Base-by-base conservation (phyloP, 2,888 invertebrate species). In the Diarsia brunnea region DNA sequence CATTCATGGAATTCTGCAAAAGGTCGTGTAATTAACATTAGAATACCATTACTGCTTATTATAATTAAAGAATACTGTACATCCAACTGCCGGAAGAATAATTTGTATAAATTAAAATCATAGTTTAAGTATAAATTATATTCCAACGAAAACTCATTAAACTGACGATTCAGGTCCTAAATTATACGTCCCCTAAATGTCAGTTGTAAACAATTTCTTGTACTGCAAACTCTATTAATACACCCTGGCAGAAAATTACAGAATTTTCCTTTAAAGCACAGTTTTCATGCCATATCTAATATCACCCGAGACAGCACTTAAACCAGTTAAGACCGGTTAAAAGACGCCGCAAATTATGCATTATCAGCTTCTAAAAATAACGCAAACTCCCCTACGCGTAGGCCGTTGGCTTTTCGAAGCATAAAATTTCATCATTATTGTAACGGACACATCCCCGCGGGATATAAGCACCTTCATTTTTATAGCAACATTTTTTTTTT, bases 291-390 rank as follows among this genome's bases (percentile, higher is more conserved):
- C 73, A 45, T 70, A 73, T 73, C 75, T 81, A 78, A 71, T 67
- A 78, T 72, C 69, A 75, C 38, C 27, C 31, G 61, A 73, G 68
- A 77, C 64, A 66, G 81, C 55, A 78, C 68, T 68, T 76, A 69
- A 79, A 72, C 78, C 60, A 73, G 80, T 73, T 74, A 58, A 51
- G 73, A 78, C 85, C 77, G 87, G 81, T 82, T 85, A 66, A 80
- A 76, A 80, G 77, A 79, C 64, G 78, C 27, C 69, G 82, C 80
- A 81, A 82, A 78, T 81, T 83, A 78, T 84, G 75, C 82, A 81
- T 87, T 76, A 79, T 82, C 81, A 81, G 73, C 49, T 58, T 77
- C 81, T 87, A 85, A 87, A 87, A 77, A 85, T 87, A 86, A 78
- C 79, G 51, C 27, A 11, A 43, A 66, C 60, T 71, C 66, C 65